Conservation (phyloP, 1,140 invertebrate species). For the Platyura marginata region DNA sequence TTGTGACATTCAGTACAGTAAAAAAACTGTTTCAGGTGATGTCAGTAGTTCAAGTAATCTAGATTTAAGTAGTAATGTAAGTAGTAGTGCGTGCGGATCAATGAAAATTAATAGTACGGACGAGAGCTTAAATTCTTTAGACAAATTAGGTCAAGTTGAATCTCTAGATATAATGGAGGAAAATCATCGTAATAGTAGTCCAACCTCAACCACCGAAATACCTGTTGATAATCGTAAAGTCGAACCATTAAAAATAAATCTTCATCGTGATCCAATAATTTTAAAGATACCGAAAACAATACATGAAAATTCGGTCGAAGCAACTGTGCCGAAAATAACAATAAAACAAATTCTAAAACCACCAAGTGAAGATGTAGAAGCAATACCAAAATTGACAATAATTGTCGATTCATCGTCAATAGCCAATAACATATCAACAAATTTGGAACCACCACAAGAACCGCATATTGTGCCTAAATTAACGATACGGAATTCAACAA, state of each 20-base stretch:
- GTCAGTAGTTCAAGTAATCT: not conserved
- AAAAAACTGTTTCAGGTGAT: not conserved
- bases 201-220: not conserved
- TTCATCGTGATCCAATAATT: constrained; percentile 2
- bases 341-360: constrained; percentile 1
- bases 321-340: constrained; percentile 4
- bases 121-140: not conserved
- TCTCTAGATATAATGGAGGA: not conserved
- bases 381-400: constrained; percentile 3
- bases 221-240: constrained; percentile 3
- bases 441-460: not conserved
- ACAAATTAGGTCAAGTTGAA: not conserved
- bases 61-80: not conserved
- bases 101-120: not conserved
- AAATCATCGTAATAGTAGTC: not conserved
- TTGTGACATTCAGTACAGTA: not conserved
- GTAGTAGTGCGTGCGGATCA: not conserved
- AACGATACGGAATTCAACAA: not conserved
- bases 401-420: not conserved
- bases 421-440: not conserved
- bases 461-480: not conserved
- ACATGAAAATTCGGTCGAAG: not conserved
- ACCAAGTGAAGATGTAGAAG: not conserved
- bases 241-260: constrained; percentile 4
- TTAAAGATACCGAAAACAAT: constrained; percentile 1